Conservation (phyloP, 1,140 invertebrate genomes). For the Coenobita brevimanus region DNA sequence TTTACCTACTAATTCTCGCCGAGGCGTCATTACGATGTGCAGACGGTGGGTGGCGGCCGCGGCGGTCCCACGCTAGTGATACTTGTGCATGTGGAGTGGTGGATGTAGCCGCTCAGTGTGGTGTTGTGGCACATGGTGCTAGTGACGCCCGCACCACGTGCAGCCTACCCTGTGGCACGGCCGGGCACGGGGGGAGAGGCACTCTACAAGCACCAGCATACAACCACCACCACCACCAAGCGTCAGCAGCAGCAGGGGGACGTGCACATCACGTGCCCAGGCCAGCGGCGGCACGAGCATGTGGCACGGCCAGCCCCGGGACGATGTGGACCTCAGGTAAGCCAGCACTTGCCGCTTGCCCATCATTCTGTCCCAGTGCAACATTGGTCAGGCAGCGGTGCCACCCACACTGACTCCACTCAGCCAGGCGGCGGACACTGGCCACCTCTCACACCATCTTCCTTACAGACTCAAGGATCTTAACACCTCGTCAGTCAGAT, state of each 20-base stretch:
- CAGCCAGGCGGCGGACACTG: too few relatives aligned
- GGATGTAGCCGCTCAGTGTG: slow-evolving; percentile 54
- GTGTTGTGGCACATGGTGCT: slow-evolving; percentile 64
- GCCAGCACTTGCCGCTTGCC: not conserved
- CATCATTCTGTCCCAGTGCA: not conserved
- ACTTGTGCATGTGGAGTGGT: slow-evolving; percentile 64
- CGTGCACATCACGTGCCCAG: slow-evolving; percentile 60
- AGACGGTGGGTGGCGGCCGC: slow-evolving; percentile 66
- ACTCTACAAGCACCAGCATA: slow-evolving; percentile 9
- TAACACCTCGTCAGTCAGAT: too few relatives aligned
- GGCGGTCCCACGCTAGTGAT: slow-evolving; percentile 64
- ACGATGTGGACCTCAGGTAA: slow-evolving; percentile 66
- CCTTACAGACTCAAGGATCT: too few relatives aligned
- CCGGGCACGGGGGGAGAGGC: slow-evolving; percentile 58
- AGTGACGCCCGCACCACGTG: slow-evolving; percentile 51
- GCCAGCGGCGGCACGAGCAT: slow-evolving; percentile 58
- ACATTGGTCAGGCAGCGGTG: slow-evolving; percentile 18
- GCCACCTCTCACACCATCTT: too few relatives aligned
- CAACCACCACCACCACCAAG: slow-evolving; percentile 11
- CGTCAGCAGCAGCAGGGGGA: slow-evolving; percentile 36
- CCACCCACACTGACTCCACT: too few relatives aligned
- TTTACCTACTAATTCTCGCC: slow-evolving; percentile 69
- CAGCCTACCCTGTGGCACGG: slow-evolving; percentile 55
- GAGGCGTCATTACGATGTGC: slow-evolving; percentile 68
- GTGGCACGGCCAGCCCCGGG: slow-evolving; percentile 56